Evolutionary conservation across 2,113 vertebrate genomes (phyloP), one percentile per base, ranked within the genome.

Genomic region (Tragelaphus scriptus): DNA sequence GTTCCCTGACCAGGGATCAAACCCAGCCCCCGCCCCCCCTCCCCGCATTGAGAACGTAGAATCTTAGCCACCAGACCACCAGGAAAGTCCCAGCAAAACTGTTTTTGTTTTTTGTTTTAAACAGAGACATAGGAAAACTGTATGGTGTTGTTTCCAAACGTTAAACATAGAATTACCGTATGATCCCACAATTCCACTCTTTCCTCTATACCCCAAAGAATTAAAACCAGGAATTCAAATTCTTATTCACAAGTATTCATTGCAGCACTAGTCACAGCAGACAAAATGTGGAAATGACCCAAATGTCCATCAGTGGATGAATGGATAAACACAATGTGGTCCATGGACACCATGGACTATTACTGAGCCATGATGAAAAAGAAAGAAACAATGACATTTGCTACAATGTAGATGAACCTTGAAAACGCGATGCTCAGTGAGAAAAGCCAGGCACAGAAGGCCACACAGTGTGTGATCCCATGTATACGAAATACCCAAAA

Each of bases 311-410:
- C 17, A 40, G 0, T 25, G 5, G 53, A 21, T 36, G 65, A 61
- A 9, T 10, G 53, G 36, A n/a, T 49, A 12, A 47, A 28, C 36
- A 28, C 36, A 30, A 23, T n/a, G n/a, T 6, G 28, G 28, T 28
- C 51, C 36, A 1, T 49, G 53, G 6, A 12, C 17, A 6, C 0
- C 5, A 5, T 0, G 53, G 91, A 58, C 6, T 8, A 14, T 19
- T 26, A 58, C 40, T 49, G 8, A 14, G 63, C 51, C 36, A 4
- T 1, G 4, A 47, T 44, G 12, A 56, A 75, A 75, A 36, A 7
- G 36, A 44, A 30, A 11, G 53, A 26, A 23, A 15, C 44, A 17
- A 6, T 9, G 36, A 21, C 21, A 28, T 15, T 9, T 3, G 28
- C 53, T 26, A 19, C 21, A 12, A 17, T 12, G 11, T 19, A 32